Evolutionary conservation across 2,797 vertebrate species (phyloP).

Genomic region (Enteromius paludinosus): DNA sequence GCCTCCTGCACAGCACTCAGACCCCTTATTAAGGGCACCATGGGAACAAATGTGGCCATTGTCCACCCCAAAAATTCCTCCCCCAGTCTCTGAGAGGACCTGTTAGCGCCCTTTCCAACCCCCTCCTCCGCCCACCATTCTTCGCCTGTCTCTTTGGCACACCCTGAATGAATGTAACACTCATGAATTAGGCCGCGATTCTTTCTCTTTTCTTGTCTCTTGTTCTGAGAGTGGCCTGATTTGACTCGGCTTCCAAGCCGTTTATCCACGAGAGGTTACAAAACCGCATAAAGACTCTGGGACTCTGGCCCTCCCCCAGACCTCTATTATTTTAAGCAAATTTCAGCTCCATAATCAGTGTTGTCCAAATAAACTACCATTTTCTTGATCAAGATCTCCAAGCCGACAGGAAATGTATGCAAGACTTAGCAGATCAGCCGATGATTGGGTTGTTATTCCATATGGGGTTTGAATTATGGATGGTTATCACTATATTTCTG

Average conservation of each 20-base stretch:
- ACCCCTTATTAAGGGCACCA: constrained; percentile 77
- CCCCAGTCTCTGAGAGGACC: constrained; percentile 73
- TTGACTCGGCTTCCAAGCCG: constrained; percentile 56
- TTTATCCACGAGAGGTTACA: constrained; percentile 68
- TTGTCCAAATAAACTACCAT: constrained; percentile 42
- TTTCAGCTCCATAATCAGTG: constrained; percentile 47
- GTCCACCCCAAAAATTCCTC: constrained; percentile 72
- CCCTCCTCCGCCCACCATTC: constrained; percentile 67
- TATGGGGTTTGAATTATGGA: constrained; percentile 21
- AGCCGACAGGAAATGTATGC: constrained; percentile 31
- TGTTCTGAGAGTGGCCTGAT: constrained; percentile 60
- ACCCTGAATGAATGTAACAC: constrained; percentile 67
- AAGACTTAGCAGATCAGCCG: constrained; percentile 9
- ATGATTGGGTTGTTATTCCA: constrained; percentile 35
- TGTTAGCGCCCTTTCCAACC: constrained; percentile 73
- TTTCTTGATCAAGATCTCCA: constrained; percentile 23
- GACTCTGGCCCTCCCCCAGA: constrained; percentile 57
- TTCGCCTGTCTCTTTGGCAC: constrained; percentile 65
- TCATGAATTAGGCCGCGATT: constrained; percentile 68
- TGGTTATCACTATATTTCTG: constrained; percentile 6
- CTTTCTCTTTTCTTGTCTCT: constrained; percentile 50
- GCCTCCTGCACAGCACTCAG: constrained; percentile 60
- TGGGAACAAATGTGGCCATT: constrained; percentile 79
- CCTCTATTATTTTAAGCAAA: constrained; percentile 45
- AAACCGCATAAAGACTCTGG: constrained; percentile 63